Evolutionary conservation across 1,140 invertebrate genomes (phyloP), one percentile per base, ranked within the genome.

Genomic region (Aphaenogaster rudis): DNA sequence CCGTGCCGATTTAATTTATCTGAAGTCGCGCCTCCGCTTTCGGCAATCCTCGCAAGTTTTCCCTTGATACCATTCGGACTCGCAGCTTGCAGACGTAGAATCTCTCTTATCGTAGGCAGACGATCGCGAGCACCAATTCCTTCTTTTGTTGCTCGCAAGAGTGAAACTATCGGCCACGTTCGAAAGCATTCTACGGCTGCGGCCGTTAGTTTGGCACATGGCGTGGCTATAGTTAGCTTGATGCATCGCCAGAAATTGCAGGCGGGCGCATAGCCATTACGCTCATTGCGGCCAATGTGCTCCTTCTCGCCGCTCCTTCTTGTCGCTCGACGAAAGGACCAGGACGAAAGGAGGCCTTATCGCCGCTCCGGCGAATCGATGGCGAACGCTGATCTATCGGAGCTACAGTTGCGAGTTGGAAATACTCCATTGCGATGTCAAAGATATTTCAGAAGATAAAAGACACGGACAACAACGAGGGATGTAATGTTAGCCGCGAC

Each of bases 151-250:
- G 66, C 66, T 28, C 17, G 78, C 74, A 39, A 57, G 64, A 48
- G 64, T 64, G 79, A 86, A 91, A 88, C 54, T 88, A 52, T 54
- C 45, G 87, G 72, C 69, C 66, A 8, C 66, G 61, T 87, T 88
- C 89, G 72, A 61, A 82, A 72, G 64, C 54, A 76, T 76, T 76
- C 82, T 86, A 74, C 17, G 87, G 7, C 59, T 52, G 61, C 57
- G 67, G 79, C 8, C 48, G 36, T 81, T 81, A 71, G 77, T 85
- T 90, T 86, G 74, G 77, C 86, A 64, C 87, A 81, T 33, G 74
- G 48, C 42, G 66, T 64, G 72, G 78, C 90, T 91, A 91, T 91
- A 91, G 90, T 91, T 91, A 91, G 90, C 90, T 88, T 88, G 90
- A 88, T 91, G 63, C 85, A 78, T 57, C 36, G 90, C 90, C 90